Evolutionary conservation across 92 coral and sea anemone species (phyloP), one percentile per base, ranked within the genome.

Genomic region (Paramuricea clavata): DNA sequence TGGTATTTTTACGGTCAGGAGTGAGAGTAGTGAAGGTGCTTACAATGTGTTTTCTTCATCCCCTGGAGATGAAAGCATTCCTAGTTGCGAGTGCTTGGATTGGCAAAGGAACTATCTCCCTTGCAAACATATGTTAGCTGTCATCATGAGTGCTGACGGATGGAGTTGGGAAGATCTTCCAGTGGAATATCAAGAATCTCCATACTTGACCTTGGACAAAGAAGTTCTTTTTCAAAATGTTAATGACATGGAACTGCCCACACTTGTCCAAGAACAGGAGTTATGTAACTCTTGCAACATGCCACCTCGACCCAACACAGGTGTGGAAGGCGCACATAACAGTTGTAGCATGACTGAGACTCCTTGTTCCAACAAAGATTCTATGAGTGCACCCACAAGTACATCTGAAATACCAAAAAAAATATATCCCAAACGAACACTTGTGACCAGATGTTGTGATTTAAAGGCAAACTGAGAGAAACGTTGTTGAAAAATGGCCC

Each of bases 161-260:
- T 89, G 86, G 90, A 71, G 78, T 5, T 92, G 92, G 92, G 85
- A 86, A 28, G 69, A 61, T 13, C 54, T 86, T 9, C 95, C 95
- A 83, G 39, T 17, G 36, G 39, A 25, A 2, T 89, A 88, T 26
- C 28, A 81, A 19, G 57, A 72, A 42, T 87, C 82, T n/a, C 86
- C 88, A 3, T 87, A 87, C 85, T 16, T 90, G 36, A 69, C 87
- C 27, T 68, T 81, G 19, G 90, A 86, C 49, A 35, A 30, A 43
- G 70, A 65, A 21, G 60, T 81, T 39, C 12, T 72, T 17, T 72
- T 72, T 22, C 47, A 72, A 42, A 31, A 15, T 36, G 23, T 72
- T 39, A 57, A 57, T 3, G 25, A 57, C 22, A 26, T 26, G 22
- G 30, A 19, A 57, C 22, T 19, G 30, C 25, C 67, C 22, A 57